Evolutionary conservation across 2,888 invertebrate species (phyloP), one percentile per base, ranked within the genome.

Genomic region (Lycaena phlaeas): DNA sequence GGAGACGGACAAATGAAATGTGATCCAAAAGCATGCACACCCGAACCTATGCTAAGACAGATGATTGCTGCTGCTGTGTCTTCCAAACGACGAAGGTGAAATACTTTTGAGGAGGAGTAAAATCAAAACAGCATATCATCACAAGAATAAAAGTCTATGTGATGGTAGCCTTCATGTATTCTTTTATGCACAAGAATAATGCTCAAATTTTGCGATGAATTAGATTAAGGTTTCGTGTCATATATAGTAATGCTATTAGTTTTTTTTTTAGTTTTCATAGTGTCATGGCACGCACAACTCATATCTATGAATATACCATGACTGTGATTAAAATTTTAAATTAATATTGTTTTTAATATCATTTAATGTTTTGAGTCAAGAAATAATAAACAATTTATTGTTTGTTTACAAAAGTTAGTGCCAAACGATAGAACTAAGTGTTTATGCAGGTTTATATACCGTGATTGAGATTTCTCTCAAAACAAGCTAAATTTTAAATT

Each of bases 1-100:
- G 91, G 92, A 50, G 92, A 94, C 72, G 96, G 96, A 59, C 93
- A 95, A 78, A 96, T 96, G 96, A 92, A 95, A 79, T 96, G 96
- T 78, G 94, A 96, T 77, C 96, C 96, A 44, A 92, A 92, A 75
- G 90, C 90, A 50, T 96, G 96, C 77, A 92, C 93, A 55, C 95
- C 96, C 30, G 94, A 95, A 70, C 95, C 95, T 42, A 92, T 94
- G 91, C 84, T 95, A 64, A 88, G 93, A 66, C 94, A 95, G 85
- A 94, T 95, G 91, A 93, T 96, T 66, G 93, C 92, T 38, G 92
- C 92, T 40, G 93, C 92, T 50, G 90, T 90, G 50, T 89, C 91
- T 49, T 87, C 90, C 57, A 87, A 89, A 64, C 87, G 91, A 78
- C 88, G 90, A 81, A 90, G 90, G 89, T 91, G 89, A 88, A 77